phyloP scores from a whole-genome alignment of 2,888 invertebrate species.

The Agriopis marginaria region DNA sequence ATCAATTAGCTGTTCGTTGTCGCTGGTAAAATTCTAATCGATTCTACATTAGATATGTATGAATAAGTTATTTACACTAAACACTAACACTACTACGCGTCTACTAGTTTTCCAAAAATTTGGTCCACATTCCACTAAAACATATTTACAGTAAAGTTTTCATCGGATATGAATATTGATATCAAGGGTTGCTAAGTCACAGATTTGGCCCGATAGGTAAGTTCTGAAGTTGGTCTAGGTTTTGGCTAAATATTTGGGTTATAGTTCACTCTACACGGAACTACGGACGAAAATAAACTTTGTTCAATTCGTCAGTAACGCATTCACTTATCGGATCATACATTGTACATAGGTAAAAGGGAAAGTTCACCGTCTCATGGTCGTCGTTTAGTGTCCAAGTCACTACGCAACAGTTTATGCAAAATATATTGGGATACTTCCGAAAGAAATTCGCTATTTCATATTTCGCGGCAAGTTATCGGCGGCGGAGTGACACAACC shows the following conservation, averaged over 20 bases:
- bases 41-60: conserved; percentile 54
- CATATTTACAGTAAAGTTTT: conserved; percentile 52
- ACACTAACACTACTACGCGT: conserved; percentile 55
- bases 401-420: conserved; percentile 24
- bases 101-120: conserved; percentile 53
- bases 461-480: conserved; percentile 61
- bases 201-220: conserved; percentile 72
- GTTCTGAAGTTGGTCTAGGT: conserved; percentile 39
- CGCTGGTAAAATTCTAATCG: conserved; percentile 48
- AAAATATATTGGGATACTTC: conserved; percentile 45
- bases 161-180: conserved; percentile 65
- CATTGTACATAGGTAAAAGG: conserved; percentile 31
- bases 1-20: conserved; percentile 64
- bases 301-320: conserved; percentile 63
- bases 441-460: conserved; percentile 61
- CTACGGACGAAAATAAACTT: conserved; percentile 68
- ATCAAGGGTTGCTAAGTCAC: conserved; percentile 74
- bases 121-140: conserved; percentile 66
- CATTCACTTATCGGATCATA: conserved; percentile 59
- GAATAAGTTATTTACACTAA: conserved; percentile 61
- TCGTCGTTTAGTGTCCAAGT: conserved; percentile 13
- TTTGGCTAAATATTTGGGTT: conserved; percentile 45
- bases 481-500: conserved; percentile 64
- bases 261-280: conserved; percentile 54
- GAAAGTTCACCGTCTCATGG: conserved; percentile 12